Percentiles rank a stretch among this genome's conserved stretches.
These are phyloP conservation scores for Alethe castanea DNA, from an alignment of 2,113 vertebrate genomes.

Conservation along the genomic window DNA sequence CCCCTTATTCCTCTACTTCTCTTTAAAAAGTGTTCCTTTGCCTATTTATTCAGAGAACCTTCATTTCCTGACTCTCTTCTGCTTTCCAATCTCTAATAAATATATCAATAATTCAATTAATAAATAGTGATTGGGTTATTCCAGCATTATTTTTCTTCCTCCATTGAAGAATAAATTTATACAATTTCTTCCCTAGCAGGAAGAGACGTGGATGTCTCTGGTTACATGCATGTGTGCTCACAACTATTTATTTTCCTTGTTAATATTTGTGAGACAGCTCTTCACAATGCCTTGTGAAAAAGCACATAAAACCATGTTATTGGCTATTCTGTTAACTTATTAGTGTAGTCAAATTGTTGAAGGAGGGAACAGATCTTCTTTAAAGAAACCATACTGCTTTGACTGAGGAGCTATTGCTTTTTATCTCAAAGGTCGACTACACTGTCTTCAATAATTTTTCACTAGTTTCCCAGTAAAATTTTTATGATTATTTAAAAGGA, in stretches of 20 bases:
- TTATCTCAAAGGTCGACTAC: neutral
- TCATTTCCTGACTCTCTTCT: neutral
- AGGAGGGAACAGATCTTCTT: neutral
- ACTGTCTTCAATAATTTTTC: neutral
- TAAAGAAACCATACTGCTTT: neutral
- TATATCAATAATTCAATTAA: neutral
- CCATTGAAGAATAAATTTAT: neutral
- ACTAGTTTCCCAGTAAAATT: neutral
- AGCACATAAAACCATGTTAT: neutral
- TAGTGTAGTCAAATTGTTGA: neutral
- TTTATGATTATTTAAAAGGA: neutral
- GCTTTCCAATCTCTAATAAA: neutral
- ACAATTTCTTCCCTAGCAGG: neutral
- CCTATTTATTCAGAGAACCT: neutral
- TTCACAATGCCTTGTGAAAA: neutral
- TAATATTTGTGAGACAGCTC: neutral
- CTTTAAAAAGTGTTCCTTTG: neutral
- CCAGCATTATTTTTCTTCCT: neutral
- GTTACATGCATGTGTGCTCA: neutral
- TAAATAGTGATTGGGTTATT: neutral
- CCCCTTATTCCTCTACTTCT: neutral
- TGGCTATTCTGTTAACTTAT: neutral
- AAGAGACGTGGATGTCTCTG: neutral
- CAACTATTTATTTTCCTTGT: neutral
- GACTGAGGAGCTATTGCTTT: neutral